These are phyloP conservation scores for Drosophila infuscata DNA, from an alignment of 2,888 invertebrate genomes.

Conservation along the genomic window DNA sequence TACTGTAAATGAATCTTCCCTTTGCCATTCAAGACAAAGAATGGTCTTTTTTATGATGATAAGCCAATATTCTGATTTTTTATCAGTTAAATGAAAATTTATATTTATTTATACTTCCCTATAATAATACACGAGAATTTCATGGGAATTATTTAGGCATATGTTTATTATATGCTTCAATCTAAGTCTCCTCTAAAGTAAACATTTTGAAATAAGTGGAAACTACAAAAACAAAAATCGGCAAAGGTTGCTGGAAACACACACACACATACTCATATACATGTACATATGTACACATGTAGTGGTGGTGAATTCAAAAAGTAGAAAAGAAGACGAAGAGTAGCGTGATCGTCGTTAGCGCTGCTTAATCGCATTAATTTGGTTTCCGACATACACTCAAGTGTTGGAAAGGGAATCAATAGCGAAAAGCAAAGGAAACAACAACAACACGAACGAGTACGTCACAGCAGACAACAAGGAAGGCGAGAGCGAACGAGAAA, in stretches of 20 bases:
- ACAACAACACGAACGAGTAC: conserved; percentile 44
- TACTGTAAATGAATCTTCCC: conserved; percentile 49
- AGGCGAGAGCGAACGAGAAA: conserved; percentile 22
- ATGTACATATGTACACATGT: neutral
- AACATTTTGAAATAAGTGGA: conserved; percentile 26
- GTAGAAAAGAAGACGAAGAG: conserved; percentile 25
- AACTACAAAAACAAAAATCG: conserved; percentile 29
- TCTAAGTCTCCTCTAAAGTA: conserved; percentile 36
- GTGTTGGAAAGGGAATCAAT: conserved; percentile 40
- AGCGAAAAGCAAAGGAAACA: conserved; percentile 22
- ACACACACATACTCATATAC: conserved; percentile 4
- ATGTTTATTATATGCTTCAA: conserved; percentile 39
- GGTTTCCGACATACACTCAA: conserved; percentile 71
- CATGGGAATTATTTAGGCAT: conserved; percentile 32
- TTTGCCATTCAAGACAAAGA: conserved; percentile 35
- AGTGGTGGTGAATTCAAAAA: conserved; percentile 15
- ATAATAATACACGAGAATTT: conserved; percentile 47
- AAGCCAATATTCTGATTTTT: conserved; percentile 11
- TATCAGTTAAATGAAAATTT: conserved; percentile 24
- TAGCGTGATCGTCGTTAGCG: conserved; percentile 43
- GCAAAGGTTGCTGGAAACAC: conserved; percentile 31
- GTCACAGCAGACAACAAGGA: conserved; percentile 48
- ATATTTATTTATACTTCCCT: neutral
- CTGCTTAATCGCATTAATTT: conserved; percentile 67
- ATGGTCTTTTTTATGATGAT: conserved; percentile 3